Evolutionary conservation across 2,888 invertebrate genomes (phyloP).

Genomic region (Epinotia ramella): DNA sequence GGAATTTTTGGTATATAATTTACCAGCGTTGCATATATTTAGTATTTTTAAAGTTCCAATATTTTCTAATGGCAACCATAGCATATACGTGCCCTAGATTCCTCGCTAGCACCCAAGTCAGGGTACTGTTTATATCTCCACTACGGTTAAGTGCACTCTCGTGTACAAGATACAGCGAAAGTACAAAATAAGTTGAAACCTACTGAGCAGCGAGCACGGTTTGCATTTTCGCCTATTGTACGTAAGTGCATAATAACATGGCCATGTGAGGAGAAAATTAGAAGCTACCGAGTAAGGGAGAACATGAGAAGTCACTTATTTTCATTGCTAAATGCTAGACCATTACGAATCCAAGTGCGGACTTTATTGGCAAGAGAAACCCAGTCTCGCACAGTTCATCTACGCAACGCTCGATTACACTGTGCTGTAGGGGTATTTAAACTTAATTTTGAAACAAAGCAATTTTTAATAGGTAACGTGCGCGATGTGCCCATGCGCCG

Average conservation of each 20-base stretch:
- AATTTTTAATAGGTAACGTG: neutral
- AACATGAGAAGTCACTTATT: conserved; percentile 42
- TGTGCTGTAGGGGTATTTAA: neutral
- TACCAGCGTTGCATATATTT: neutral
- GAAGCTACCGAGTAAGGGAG: conserved; percentile 27
- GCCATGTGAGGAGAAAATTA: conserved; percentile 41
- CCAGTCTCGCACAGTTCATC: conserved; percentile 1
- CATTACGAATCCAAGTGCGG: neutral
- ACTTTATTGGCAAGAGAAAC: neutral
- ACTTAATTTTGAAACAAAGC: neutral
- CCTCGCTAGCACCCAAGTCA: neutral
- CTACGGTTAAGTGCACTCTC: conserved; percentile 34
- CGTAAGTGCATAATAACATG: conserved; percentile 39
- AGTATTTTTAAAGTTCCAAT: neutral
- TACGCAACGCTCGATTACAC: neutral
- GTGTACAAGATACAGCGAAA: conserved; percentile 43
- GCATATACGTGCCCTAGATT: neutral
- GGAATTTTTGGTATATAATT: neutral
- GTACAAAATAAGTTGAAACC: conserved; percentile 44
- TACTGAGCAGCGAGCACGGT: conserved; percentile 28
- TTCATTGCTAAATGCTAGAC: conserved; percentile 17
- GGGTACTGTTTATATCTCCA: conserved; percentile 7
- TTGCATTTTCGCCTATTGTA: conserved; percentile 40
- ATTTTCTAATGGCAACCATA: neutral
- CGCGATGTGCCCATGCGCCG: neutral